phyloP scores from a whole-genome alignment of 2,797 vertebrate genomes.

The Oryzias dopingdopingensis region DNA sequence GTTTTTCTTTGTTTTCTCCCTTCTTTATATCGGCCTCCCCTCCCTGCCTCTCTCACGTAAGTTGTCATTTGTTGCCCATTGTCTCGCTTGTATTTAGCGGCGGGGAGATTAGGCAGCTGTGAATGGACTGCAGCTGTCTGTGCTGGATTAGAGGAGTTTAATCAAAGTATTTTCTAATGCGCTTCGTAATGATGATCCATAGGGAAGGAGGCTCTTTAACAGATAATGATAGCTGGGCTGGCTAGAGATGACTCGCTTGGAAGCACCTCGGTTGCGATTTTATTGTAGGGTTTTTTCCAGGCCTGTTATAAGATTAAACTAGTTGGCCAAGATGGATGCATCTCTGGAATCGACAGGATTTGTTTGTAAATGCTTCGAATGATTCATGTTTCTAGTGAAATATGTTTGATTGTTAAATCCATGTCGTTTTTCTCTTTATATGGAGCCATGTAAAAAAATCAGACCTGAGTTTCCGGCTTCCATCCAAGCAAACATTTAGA shows the following conservation, averaged over 20 bases:
- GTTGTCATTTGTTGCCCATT: constrained; percentile 80
- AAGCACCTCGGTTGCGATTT: constrained; percentile 53
- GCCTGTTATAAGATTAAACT: constrained; percentile 26
- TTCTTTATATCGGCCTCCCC: constrained; percentile 33
- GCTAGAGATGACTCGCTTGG: constrained; percentile 86
- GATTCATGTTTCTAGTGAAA: constrained; percentile 1
- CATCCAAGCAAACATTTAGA: no score
- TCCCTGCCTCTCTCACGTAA: constrained; percentile 40
- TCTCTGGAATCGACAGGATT: constrained; percentile 24
- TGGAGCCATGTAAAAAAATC: no score
- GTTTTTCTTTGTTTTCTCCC: constrained; percentile 60
- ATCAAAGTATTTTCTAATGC: constrained; percentile 99
- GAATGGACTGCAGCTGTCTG: constrained; percentile 98
- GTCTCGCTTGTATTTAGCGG: constrained; percentile 87
- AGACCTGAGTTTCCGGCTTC: no score
- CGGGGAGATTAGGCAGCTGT: constrained; percentile 91
- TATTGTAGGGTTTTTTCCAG: constrained; percentile 51
- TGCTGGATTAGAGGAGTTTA: constrained; percentile 98
- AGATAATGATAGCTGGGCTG: constrained; percentile 96
- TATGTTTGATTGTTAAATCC: constrained; percentile 22
- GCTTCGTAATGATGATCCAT: constrained; percentile 97
- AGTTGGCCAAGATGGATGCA: constrained; percentile 15
- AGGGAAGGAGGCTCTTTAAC: constrained; percentile 92
- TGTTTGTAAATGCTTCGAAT: constrained; percentile 9
- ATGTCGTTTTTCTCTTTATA: no score